phyloP scores from a whole-genome alignment of 2,888 invertebrate genomes.

The Rhabditophanes sp. region DNA sequence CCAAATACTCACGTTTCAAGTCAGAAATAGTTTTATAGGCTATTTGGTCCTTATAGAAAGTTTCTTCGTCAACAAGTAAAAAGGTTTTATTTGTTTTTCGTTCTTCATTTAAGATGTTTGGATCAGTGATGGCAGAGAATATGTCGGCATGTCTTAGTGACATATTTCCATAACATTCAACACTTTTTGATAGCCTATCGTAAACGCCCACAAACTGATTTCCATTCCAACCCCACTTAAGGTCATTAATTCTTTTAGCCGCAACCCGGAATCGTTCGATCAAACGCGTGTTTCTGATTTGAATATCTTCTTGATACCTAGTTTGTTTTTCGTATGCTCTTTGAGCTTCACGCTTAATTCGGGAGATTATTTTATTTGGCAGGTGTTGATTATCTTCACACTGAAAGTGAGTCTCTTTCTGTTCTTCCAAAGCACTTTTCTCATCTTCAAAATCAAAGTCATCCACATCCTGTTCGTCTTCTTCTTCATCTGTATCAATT shows the following conservation, averaged over 20 bases:
- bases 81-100: conserved; percentile 3
- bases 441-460: conserved; percentile 27
- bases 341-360: conserved; percentile 34
- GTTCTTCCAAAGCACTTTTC: conserved; percentile 8
- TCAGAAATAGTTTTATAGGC: conserved; percentile 31
- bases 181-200: conserved; percentile 14
- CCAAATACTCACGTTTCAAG: conserved; percentile 29
- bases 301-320: conserved; percentile 40
- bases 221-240: conserved; percentile 33
- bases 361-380: conserved; percentile 12
- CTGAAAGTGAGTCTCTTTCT: conserved; percentile 8
- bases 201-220: conserved; percentile 26
- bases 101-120: conserved; percentile 8
- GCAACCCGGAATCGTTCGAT: conserved; percentile 12
- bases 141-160: conserved; percentile 13
- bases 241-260: neutral
- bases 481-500: conserved; percentile 27
- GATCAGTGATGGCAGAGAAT: conserved; percentile 20
- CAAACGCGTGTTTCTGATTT: conserved; percentile 26
- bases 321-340: conserved; percentile 38
- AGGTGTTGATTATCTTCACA: conserved; percentile 19
- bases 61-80: neutral
- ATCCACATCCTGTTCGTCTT: conserved; percentile 30
- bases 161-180: conserved; percentile 17
- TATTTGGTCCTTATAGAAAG: conserved; percentile 5